phyloP scores from a whole-genome alignment of 2,888 invertebrate genomes.

The Tinea pellionella region DNA sequence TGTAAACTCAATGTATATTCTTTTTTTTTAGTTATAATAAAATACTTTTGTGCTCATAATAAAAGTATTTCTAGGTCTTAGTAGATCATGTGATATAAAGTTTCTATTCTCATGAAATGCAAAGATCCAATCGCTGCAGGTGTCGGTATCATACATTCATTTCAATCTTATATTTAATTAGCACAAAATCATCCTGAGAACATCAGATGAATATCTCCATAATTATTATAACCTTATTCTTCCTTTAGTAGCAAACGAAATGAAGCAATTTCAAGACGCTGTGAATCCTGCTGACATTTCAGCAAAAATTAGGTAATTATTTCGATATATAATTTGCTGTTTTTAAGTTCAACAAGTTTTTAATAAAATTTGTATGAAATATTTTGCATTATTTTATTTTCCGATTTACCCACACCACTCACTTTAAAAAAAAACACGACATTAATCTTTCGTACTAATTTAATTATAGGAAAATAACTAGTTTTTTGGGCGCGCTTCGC shows the following conservation, averaged over 20 bases:
- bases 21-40: not conserved
- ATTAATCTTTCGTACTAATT: slow-evolving; percentile 26
- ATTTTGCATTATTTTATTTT: slow-evolving; percentile 14
- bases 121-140: not conserved
- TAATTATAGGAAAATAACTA: slow-evolving; percentile 65
- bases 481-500: too few species aligned
- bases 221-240: not conserved
- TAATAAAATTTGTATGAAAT: slow-evolving; percentile 67
- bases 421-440: too few species aligned
- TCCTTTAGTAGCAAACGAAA: not conserved
- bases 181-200: not conserved
- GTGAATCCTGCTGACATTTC: slow-evolving; percentile 42
- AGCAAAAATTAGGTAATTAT: slow-evolving; percentile 46
- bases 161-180: not conserved
- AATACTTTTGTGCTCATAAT: not conserved
- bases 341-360: slow-evolving; percentile 59
- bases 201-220: not conserved
- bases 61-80: not conserved
- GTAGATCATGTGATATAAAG: slow-evolving; percentile 4
- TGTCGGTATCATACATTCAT: not conserved
- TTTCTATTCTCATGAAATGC: not conserved
- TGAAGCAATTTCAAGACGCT: slow-evolving; percentile 25
- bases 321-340: slow-evolving; percentile 62
- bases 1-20: slow-evolving; percentile 2
- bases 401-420: not conserved